Conservation (phyloP, 1,140 invertebrate genomes). For the Anastatus disparis region DNA sequence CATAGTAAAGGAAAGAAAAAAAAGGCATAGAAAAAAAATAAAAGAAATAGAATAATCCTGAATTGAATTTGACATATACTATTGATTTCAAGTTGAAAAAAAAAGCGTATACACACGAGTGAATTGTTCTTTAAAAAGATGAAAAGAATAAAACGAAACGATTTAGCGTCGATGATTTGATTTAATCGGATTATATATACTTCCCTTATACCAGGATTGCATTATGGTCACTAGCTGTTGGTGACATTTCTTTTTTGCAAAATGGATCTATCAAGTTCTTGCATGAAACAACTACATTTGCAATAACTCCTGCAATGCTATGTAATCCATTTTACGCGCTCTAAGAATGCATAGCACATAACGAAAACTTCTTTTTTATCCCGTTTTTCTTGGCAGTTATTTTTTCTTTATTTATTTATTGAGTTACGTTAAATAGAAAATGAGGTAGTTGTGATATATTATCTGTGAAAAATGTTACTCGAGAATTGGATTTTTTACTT, state of each 20-base stretch:
- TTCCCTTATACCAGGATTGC: neutral
- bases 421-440: no score
- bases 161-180: constrained; percentile 34
- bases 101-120: neutral
- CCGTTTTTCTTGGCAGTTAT: neutral
- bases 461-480: no score
- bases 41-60: no score
- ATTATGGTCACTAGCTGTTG: neutral
- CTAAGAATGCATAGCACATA: constrained; percentile 40
- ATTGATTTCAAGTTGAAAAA: constrained; percentile 17
- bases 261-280: constrained; percentile 21
- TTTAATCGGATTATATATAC: constrained; percentile 28
- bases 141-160: no score
- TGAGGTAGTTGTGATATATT: no score
- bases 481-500: no score
- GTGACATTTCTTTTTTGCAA: constrained; percentile 6
- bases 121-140: constrained; percentile 28
- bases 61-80: constrained; percentile 1
- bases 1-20: constrained; percentile 5
- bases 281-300: constrained; percentile 31
- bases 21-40: no score
- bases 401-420: no score
- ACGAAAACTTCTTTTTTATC: constrained; percentile 17
- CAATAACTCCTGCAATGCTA: constrained; percentile 36
- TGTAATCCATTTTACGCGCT: constrained; percentile 42